These are phyloP conservation scores for Cataglyphis altisquamis DNA, from an alignment of 2,888 invertebrate genomes.

Conservation along the genomic window DNA sequence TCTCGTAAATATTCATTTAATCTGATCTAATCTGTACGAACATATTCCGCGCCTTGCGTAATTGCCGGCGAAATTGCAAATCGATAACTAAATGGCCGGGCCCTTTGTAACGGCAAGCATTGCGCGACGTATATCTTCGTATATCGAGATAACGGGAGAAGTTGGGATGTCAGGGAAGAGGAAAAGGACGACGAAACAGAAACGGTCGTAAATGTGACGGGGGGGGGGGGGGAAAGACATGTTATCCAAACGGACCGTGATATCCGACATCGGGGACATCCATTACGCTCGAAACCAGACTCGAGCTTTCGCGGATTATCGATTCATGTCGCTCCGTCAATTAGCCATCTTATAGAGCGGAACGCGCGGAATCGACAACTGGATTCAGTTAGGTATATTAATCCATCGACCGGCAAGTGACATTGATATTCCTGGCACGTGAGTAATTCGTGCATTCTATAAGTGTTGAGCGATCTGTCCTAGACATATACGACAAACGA, in stretches of 20 bases:
- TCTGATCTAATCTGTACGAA: conserved; percentile 77
- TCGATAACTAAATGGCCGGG: conserved; percentile 78
- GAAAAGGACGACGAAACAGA: conserved; percentile 77
- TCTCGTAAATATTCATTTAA: conserved; percentile 79
- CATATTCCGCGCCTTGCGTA: conserved; percentile 75
- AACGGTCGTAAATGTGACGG: conserved; percentile 30
- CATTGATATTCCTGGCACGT: conserved; percentile 65
- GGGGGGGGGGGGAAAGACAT: conserved; percentile 9
- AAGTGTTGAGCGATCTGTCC: conserved; percentile 52
- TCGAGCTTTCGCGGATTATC: conserved; percentile 48
- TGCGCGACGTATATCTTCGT: conserved; percentile 21
- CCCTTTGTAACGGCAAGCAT: conserved; percentile 43
- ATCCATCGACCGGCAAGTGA: conserved; percentile 44
- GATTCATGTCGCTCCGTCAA: conserved; percentile 61
- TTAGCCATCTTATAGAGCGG: conserved; percentile 60
- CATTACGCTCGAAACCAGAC: conserved; percentile 49
- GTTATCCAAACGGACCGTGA: conserved; percentile 28
- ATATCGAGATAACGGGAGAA: conserved; percentile 32
- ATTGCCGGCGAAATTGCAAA: conserved; percentile 78
- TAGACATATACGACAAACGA: conserved; percentile 53
- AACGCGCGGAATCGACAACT: conserved; percentile 53
- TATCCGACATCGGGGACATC: conserved; percentile 41
- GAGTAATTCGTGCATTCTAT: conserved; percentile 44
- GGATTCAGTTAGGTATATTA: conserved; percentile 44
- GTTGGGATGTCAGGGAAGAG: conserved; percentile 12